Evolutionary conservation across 2,888 invertebrate species (phyloP).

Genomic region (Beris chalybata): DNA sequence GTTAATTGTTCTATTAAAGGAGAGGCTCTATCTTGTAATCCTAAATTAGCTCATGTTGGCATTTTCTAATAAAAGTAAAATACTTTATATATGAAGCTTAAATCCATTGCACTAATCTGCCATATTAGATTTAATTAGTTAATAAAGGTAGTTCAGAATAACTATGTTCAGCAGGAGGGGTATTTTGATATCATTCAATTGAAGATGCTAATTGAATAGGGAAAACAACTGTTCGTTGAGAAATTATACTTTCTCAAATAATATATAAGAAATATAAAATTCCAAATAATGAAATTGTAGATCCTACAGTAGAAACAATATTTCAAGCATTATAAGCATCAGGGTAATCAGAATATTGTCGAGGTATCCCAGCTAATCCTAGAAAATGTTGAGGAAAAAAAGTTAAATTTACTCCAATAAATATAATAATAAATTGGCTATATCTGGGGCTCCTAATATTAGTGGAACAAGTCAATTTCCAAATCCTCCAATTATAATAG

Average conservation of each 20-base stretch:
- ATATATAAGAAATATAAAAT: slow-evolving; percentile 64
- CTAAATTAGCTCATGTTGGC: slow-evolving; percentile 62
- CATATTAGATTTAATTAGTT: too few species aligned
- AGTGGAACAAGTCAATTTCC: slow-evolving; percentile 80
- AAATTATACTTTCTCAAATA: slow-evolving; percentile 65
- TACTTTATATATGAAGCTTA: slow-evolving; percentile 68
- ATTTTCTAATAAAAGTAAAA: slow-evolving; percentile 64
- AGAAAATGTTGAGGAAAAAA: slow-evolving; percentile 81
- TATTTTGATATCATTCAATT: slow-evolving; percentile 65
- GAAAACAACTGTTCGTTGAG: slow-evolving; percentile 59
- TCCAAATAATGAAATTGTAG: slow-evolving; percentile 63
- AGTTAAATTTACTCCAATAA: slow-evolving; percentile 76
- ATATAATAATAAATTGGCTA: slow-evolving; percentile 74
- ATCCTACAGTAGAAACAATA: slow-evolving; percentile 69
- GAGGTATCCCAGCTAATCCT: slow-evolving; percentile 72
- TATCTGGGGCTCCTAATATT: slow-evolving; percentile 77
- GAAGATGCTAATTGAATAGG: slow-evolving; percentile 60
- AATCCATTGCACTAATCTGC: slow-evolving; percentile 61
- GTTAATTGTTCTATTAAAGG: slow-evolving; percentile 68
- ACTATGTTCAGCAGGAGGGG: slow-evolving; percentile 63
- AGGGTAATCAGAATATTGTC: slow-evolving; percentile 75
- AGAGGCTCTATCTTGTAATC: slow-evolving; percentile 65
- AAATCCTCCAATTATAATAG: slow-evolving; percentile 78
- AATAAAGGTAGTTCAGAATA: slow-evolving; percentile 61
- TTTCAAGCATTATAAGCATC: slow-evolving; percentile 69